phyloP scores from a whole-genome alignment of 2,888 invertebrate species.

The Venustoraphidia nigricollis region DNA sequence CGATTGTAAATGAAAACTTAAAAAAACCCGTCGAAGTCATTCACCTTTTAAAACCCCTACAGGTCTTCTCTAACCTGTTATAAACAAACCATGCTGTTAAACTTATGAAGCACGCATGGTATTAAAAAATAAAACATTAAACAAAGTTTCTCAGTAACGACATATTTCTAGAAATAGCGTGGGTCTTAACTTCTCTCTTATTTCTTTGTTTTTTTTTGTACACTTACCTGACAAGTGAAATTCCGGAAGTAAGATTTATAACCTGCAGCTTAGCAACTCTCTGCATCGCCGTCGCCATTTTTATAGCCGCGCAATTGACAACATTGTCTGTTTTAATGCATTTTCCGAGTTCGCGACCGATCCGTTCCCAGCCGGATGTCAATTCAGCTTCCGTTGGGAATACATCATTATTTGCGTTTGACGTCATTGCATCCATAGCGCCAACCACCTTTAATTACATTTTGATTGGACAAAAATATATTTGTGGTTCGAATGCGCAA shows the following conservation, averaged over 20 bases:
- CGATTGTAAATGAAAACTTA: too few relatives aligned
- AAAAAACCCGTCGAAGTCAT: too few relatives aligned
- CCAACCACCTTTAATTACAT: too few relatives aligned
- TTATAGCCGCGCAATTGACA: constrained; percentile 39
- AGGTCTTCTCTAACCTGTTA: too few relatives aligned
- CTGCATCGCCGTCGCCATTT: constrained; percentile 36
- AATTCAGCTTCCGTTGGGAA: background rate
- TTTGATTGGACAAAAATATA: too few relatives aligned
- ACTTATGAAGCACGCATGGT: background rate
- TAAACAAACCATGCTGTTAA: too few relatives aligned
- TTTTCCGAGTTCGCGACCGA: constrained; percentile 26
- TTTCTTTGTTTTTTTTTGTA: background rate
- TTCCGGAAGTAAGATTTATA: constrained; percentile 39
- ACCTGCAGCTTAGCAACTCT: constrained; percentile 37
- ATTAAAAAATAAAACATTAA: background rate
- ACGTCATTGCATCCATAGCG: too few relatives aligned
- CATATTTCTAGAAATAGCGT: background rate
- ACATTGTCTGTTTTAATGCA: constrained; percentile 27
- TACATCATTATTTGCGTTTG: too few relatives aligned
- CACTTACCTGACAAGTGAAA: constrained; percentile 36
- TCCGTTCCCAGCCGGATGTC: constrained; percentile 16
- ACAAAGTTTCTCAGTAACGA: background rate
- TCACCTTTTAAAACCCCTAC: too few relatives aligned
- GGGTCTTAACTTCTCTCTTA: background rate
- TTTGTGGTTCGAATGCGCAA: too few relatives aligned